phyloP scores from a whole-genome alignment of 2,797 vertebrate genomes.

The Poeciliopsis turneri region DNA sequence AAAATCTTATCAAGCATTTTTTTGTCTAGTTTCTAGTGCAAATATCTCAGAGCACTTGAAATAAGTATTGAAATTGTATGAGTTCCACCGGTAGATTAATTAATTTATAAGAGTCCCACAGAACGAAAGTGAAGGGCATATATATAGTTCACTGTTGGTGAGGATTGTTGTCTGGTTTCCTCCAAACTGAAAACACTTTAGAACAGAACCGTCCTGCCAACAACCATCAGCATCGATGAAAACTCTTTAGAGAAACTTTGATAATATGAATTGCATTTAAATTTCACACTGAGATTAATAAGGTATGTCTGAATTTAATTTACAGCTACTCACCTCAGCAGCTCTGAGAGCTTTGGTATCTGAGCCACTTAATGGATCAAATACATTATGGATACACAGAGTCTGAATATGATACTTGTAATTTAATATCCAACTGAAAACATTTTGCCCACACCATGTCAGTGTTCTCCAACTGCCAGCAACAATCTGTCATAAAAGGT shows the following conservation, averaged over 20 bases:
- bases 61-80: too few relatives aligned
- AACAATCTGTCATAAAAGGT: neutral
- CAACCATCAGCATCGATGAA: neutral
- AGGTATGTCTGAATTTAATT: neutral
- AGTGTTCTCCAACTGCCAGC: neutral
- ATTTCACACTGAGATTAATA: neutral
- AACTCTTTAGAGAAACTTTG: neutral
- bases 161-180: neutral
- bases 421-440: neutral
- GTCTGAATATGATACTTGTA: neutral
- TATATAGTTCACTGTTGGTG: neutral
- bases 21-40: too few relatives aligned
- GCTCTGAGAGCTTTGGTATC: neutral
- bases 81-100: too few relatives aligned
- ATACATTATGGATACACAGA: neutral
- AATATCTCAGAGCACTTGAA: too few relatives aligned
- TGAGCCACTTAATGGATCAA: neutral
- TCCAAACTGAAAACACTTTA: neutral
- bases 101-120: neutral
- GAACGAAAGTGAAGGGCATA: neutral
- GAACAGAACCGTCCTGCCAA: neutral
- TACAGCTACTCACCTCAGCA: neutral
- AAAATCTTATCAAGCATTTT: neutral
- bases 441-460: neutral
- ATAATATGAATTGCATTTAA: neutral